A percentile compares a stretch with the other conserved stretches of the same genome.
phyloP scores from a whole-genome alignment of 2,888 invertebrate species.

The Parascotia fuliginaria region DNA sequence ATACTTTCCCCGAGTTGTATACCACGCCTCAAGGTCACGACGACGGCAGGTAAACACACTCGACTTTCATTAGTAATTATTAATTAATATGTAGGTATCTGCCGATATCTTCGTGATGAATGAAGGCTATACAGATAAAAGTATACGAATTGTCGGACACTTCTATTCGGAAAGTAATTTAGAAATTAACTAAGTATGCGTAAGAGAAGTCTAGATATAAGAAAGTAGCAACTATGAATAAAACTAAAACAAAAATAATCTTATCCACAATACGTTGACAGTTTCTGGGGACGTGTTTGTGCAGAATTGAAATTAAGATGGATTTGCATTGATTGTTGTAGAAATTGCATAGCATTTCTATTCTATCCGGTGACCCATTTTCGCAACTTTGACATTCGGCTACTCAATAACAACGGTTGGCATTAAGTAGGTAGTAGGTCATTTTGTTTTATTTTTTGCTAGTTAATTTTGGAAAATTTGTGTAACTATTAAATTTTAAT shows the following conservation, averaged over 20 bases:
- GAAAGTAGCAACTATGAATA: conserved; percentile 16
- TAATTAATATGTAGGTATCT: conserved; percentile 30
- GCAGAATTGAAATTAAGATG: conserved; percentile 30
- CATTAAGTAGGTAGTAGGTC: conserved; percentile 67
- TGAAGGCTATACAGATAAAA: conserved; percentile 18
- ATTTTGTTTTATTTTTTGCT: conserved; percentile 60
- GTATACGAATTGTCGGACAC: background rate
- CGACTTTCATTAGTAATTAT: conserved; percentile 55
- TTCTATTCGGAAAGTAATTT: background rate
- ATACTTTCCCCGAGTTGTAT: conserved; percentile 51
- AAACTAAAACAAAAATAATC: conserved; percentile 35
- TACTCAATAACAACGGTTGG: conserved; percentile 66
- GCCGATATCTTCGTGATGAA: conserved; percentile 26
- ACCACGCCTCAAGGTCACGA: conserved; percentile 67
- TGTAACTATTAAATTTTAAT: conserved; percentile 6
- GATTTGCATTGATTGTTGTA: conserved; percentile 69
- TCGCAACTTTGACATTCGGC: conserved; percentile 72
- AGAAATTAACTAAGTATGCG: background rate
- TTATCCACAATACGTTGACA: conserved; percentile 19
- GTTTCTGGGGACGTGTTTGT: conserved; percentile 22
- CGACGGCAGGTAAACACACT: conserved; percentile 70
- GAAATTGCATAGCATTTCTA: conserved; percentile 65
- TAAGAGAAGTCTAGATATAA: conserved; percentile 2
- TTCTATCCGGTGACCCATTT: conserved; percentile 73
- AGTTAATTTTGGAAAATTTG: conserved; percentile 59